Base-by-base conservation (phyloP, 2,888 invertebrate genomes). In the Thereva unica region DNA sequence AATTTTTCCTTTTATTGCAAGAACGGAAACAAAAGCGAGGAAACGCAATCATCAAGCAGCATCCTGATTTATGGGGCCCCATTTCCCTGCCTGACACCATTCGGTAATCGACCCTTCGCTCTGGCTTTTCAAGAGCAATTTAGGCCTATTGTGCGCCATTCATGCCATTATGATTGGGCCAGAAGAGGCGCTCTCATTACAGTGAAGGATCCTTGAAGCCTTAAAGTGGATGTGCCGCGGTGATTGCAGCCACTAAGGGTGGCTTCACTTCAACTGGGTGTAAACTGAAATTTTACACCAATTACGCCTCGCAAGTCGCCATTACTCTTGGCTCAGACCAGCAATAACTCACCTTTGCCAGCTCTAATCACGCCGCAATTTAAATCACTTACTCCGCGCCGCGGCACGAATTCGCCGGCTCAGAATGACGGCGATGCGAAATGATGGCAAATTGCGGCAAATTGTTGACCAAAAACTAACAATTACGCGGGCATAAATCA, bases 401-500 rank as follows among this genome's bases (percentile, higher is more conserved):
- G 37, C 47, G 47, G 61, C 63, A 42, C 57, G 53, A 23, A 23
- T 23, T 23, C 23, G 52, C 45, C 37, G 40, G 47, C 37, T 7
- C 8, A 35, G 12, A 37, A 37, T 40, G 42, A 68, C 61, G 41
- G 38, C 61, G 66, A 66, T 12, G 55, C 50, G 56, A 59, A 66
- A 67, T 69, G 54, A 47, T 45, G 69, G 71, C 70, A 72, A 71
- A 72, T 71, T 72, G 71, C 72, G 70, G 73, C 74, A 76, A 75
- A 78, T 75, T 76, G 76, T 77, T 78, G 76, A 69, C 64, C 70
- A 71, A 72, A 78, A 79, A 77, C 78, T 77, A 78, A 79, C 79
- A 79, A 79, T 79, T 80, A 79, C 78, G 76, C 73, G 75, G 71
- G 72, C 76, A 79, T 79, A 80, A 79, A 79, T 79, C 79, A 79